Conservation (phyloP, 2,888 invertebrate genomes). For the Polyommatus icarus region DNA sequence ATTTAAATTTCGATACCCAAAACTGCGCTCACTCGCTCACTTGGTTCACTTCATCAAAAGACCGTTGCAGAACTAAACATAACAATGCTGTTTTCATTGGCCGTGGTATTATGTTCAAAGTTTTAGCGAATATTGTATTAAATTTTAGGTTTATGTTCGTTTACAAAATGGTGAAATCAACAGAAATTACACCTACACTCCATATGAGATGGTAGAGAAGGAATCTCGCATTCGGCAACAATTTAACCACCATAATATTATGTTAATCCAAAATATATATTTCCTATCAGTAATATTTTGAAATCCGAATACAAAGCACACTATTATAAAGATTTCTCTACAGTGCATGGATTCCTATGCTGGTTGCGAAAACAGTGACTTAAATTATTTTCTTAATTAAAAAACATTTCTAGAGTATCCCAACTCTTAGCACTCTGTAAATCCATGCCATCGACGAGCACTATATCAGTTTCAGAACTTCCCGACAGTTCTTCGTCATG, state of each 20-base stretch:
- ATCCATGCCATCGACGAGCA: too few species aligned
- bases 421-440: too few species aligned
- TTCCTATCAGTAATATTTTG: background rate
- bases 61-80: conserved; percentile 44
- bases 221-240: background rate
- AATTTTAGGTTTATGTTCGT: background rate
- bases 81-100: conserved; percentile 43
- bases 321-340: too few species aligned
- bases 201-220: background rate
- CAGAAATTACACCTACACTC: background rate
- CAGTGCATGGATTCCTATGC: too few species aligned
- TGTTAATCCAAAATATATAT: background rate
- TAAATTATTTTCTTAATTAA: too few species aligned
- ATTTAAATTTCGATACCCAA: conserved; percentile 47
- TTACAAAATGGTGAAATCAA: background rate
- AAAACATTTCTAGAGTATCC: too few species aligned
- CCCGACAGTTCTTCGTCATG: background rate
- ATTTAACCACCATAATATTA: too few species aligned
- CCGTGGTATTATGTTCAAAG: conserved; percentile 31
- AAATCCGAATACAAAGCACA: background rate
- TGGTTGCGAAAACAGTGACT: too few species aligned
- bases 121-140: conserved; percentile 32
- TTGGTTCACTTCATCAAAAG: conserved; percentile 46
- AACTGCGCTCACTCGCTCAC: conserved; percentile 44
- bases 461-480: too few species aligned